Percentiles rank a stretch among this genome's conserved stretches.
Evolutionary conservation across 2,113 vertebrate genomes (phyloP).

Genomic region (Neolamprologus toae): DNA sequence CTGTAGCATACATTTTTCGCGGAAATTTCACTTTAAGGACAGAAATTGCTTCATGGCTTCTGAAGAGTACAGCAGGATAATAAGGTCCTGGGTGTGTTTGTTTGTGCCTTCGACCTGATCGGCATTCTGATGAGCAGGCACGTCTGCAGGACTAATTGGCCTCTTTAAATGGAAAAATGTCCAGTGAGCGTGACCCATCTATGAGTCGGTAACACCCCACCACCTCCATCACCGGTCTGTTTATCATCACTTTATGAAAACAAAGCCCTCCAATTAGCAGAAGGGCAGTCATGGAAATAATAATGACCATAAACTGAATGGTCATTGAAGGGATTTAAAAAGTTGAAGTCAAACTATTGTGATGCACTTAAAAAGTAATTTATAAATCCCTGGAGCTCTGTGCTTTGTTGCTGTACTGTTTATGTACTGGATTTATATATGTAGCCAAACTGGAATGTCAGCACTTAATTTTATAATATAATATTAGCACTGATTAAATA

Average conservation of each 20-base stretch:
- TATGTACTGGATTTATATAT: not conserved
- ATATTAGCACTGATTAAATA: not conserved
- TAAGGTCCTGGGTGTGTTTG: slow-evolving; percentile 50
- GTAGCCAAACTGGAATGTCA: too few relatives aligned
- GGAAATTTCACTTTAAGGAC: not conserved
- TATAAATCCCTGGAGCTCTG: not conserved
- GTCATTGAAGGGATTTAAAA: slow-evolving; percentile 24
- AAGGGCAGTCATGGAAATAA: slow-evolving; percentile 36
- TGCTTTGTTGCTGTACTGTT: not conserved
- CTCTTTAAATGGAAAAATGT: slow-evolving; percentile 59
- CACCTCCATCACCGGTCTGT: not conserved
- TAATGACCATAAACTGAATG: slow-evolving; percentile 3
- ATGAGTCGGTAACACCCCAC: not conserved
- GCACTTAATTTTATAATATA: not conserved
- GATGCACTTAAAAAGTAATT: slow-evolving; percentile 7
- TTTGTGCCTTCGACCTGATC: slow-evolving; percentile 44
- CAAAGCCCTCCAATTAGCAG: slow-evolving; percentile 52
- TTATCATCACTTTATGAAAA: slow-evolving; percentile 36
- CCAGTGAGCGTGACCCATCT: slow-evolving; percentile 39
- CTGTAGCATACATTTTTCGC: not conserved
- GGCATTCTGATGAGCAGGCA: slow-evolving; percentile 34
- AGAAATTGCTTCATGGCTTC: slow-evolving; percentile 28
- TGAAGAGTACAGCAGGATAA: slow-evolving; percentile 34
- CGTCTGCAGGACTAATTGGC: slow-evolving; percentile 52
- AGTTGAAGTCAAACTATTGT: not conserved